Percentiles rank a stretch among this genome's conserved stretches.
Evolutionary conservation across 2,888 invertebrate genomes (phyloP).

Genomic region (Nephrotoma guestfalica): DNA sequence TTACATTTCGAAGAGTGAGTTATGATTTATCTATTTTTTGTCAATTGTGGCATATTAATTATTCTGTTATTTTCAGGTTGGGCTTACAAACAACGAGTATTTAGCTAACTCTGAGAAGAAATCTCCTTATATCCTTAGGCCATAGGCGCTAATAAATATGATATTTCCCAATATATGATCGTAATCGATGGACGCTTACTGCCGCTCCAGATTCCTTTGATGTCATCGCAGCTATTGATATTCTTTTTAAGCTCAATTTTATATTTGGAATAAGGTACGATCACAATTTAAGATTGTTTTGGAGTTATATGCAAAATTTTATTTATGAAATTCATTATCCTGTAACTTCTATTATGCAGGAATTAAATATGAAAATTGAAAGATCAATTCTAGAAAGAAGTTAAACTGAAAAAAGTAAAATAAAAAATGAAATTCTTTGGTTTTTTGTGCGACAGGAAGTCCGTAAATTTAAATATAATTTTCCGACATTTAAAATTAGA

Average conservation of each 20-base stretch:
- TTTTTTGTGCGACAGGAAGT: constrained; percentile 1
- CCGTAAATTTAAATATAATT: not conserved
- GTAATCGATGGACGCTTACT: not conserved
- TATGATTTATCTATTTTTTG: not conserved
- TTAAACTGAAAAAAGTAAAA: too few species aligned
- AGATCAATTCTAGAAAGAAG: not conserved
- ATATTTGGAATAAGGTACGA: not conserved
- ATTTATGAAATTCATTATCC: not conserved
- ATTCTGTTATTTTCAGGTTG: not conserved
- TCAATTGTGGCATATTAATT: not conserved
- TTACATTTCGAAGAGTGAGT: not conserved
- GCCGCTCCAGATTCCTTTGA: not conserved
- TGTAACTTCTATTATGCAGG: not conserved
- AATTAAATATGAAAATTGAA: not conserved
- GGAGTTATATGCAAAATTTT: not conserved
- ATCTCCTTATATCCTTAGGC: not conserved
- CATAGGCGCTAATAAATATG: not conserved
- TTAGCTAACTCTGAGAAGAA: not conserved
- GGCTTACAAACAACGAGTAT: not conserved
- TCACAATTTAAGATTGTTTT: not conserved
- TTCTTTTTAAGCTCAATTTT: not conserved
- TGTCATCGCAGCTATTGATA: not conserved
- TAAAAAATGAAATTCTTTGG: constrained; percentile 1
- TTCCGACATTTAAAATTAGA: constrained; percentile 1
- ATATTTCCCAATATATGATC: not conserved